These are phyloP conservation scores for Dryocosmus kuriphilus DNA, from an alignment of 2,888 invertebrate genomes.

Conservation along the genomic window DNA sequence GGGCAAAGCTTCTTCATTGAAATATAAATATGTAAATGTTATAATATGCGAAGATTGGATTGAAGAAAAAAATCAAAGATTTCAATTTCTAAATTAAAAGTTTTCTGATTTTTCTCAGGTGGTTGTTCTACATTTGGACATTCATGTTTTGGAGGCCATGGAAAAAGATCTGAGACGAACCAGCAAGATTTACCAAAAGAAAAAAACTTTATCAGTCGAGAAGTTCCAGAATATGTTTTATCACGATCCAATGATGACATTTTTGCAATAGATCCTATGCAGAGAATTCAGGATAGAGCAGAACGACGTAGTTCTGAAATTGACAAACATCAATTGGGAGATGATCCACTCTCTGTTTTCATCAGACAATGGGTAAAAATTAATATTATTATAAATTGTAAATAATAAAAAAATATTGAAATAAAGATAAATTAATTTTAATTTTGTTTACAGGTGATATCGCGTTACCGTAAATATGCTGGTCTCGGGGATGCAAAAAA, in stretches of 20 bases:
- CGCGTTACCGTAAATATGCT: conserved; percentile 38
- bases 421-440: background rate
- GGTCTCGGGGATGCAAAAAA: conserved; percentile 26
- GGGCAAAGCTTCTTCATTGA: background rate
- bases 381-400: background rate
- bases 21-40: background rate
- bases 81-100: background rate
- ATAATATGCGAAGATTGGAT: too few species aligned
- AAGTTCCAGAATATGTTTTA: conserved; percentile 23
- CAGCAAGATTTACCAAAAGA: conserved; percentile 60
- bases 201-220: conserved; percentile 34
- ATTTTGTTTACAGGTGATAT: conserved; percentile 31
- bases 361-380: conserved; percentile 48
- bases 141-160: conserved; percentile 87
- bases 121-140: conserved; percentile 87
- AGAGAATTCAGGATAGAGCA: conserved; percentile 11
- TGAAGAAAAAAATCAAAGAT: too few species aligned
- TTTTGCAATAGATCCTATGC: conserved; percentile 27
- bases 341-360: conserved; percentile 42
- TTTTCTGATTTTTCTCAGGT: conserved; percentile 78
- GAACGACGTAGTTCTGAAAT: conserved; percentile 19
- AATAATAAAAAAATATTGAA: background rate
- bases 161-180: conserved; percentile 81
- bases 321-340: conserved; percentile 43
- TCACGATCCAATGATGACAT: conserved; percentile 20